Evolutionary conservation across 2,113 vertebrate species (phyloP).

Genomic region (Amphiprion percula): DNA sequence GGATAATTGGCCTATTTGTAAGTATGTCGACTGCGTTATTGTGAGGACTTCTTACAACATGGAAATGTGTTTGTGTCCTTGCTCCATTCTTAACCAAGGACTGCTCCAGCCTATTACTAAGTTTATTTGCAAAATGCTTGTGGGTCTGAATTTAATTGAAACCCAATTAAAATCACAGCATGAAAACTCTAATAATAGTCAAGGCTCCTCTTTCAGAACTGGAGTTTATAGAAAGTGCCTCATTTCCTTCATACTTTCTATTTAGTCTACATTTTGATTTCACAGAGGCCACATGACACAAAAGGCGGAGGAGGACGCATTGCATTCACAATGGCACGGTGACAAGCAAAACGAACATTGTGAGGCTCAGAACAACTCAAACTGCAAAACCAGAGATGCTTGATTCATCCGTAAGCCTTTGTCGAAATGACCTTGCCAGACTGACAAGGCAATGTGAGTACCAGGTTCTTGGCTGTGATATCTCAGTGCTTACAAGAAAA

Average conservation of each 20-base stretch:
- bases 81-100: conserved; percentile 36
- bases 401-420: conserved; percentile 27
- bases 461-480: conserved; percentile 39
- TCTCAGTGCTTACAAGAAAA: conserved; percentile 49
- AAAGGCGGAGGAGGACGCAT: conserved; percentile 11
- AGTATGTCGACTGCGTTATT: neutral
- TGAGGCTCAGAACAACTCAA: conserved; percentile 11
- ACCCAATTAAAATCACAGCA: conserved; percentile 73
- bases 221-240: conserved; percentile 53
- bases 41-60: conserved; percentile 23
- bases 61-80: conserved; percentile 35
- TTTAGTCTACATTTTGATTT: conserved; percentile 45
- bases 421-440: conserved; percentile 52
- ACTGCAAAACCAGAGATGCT: conserved; percentile 38
- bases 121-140: conserved; percentile 64
- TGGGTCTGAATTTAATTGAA: conserved; percentile 68
- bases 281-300: conserved; percentile 2
- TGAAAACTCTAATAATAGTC: conserved; percentile 62
- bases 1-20: conserved; percentile 23
- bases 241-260: conserved; percentile 29
- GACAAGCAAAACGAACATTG: conserved; percentile 18
- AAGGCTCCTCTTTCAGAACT: conserved; percentile 47
- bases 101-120: conserved; percentile 50
- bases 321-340: neutral
- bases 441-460: conserved; percentile 41